Evolutionary conservation across 1,140 invertebrate species (phyloP), one percentile per base, ranked within the genome.

Genomic region (Cotesia typhae): DNA sequence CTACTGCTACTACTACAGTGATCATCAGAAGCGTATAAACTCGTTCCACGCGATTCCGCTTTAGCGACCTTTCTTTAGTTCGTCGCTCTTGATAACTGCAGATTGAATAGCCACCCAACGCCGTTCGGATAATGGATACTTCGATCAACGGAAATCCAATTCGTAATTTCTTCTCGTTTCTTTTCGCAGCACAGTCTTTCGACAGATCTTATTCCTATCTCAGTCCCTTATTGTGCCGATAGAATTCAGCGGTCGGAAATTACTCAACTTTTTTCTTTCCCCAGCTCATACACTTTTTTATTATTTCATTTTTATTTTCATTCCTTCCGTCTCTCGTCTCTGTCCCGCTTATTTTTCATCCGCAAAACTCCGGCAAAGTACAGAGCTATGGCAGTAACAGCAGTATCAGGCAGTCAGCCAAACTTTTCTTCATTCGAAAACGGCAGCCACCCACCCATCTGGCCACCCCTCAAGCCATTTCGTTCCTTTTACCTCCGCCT

Each of bases 51-150:
- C 69, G 38, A 70, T 70, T 70, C 60, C 60, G 41, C 60, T 61
- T 61, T 70, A 36, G 60, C 47, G 60, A 70, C 69, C 69, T 70
- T 64, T 64, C 69, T 70, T 64, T 47, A 55, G 60, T 64, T 70
- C 65, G 59, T 61, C 69, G 53, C 63, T 63, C 37, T 20, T 67
- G 73, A 74, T 71, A 74, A 71, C 73, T 71, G 68, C 47, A 71
- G 73, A 74, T 71, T 74, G 73, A 74, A 71, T 71, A 64, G 63
- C 73, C 69, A 51, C 63, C 73, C 69, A 59, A 65, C 63, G 41
- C 63, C 63, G 73, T 60, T 57, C 17, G 36, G 38, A 70, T 74
- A 74, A 71, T 70, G 69, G 69, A 70, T 63, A 67, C 64, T 74
- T 67, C 73, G 55, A 68, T 67, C 60, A 71, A 71, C 73, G 67